Conservation (phyloP, 2,888 invertebrate species). For the Aethes cnicana region DNA sequence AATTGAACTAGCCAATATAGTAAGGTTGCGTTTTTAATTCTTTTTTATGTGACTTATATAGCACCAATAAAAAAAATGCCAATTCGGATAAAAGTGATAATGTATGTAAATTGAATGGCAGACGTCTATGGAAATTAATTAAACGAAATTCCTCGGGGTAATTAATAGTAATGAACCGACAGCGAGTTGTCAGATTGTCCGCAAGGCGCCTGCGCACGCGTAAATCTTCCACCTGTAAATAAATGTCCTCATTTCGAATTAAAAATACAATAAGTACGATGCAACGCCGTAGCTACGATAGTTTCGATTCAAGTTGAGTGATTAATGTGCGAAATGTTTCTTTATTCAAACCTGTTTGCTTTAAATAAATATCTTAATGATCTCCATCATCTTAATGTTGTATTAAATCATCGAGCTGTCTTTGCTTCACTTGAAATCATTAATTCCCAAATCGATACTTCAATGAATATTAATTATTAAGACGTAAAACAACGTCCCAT, state of each 20-base stretch:
- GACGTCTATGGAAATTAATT: conserved; percentile 57
- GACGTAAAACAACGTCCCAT: too few species aligned
- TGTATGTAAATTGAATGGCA: conserved; percentile 45
- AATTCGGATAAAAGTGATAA: conserved; percentile 49
- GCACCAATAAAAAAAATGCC: too few species aligned
- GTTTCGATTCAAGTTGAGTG: conserved; percentile 2
- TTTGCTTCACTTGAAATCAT: not conserved
- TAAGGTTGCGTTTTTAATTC: too few species aligned
- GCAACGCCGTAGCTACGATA: conserved; percentile 13
- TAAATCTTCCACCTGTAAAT: conserved; percentile 13
- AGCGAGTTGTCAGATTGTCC: conserved; percentile 35
- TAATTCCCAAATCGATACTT: too few species aligned
- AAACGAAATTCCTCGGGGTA: conserved; percentile 48
- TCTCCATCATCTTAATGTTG: conserved; percentile 1
- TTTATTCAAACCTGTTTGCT: conserved; percentile 16
- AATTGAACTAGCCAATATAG: too few species aligned
- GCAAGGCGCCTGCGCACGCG: not conserved
- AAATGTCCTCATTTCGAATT: conserved; percentile 13
- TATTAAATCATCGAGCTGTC: not conserved
- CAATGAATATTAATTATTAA: too few species aligned
- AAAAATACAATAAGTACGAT: conserved; percentile 16
- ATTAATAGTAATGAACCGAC: conserved; percentile 37
- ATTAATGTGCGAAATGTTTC: conserved; percentile 17
- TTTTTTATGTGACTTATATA: too few species aligned
- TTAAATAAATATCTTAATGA: conserved; percentile 18